These are phyloP conservation scores for Sapayoa aenigma DNA, from an alignment of 2,113 vertebrate genomes.

Conservation along the genomic window DNA sequence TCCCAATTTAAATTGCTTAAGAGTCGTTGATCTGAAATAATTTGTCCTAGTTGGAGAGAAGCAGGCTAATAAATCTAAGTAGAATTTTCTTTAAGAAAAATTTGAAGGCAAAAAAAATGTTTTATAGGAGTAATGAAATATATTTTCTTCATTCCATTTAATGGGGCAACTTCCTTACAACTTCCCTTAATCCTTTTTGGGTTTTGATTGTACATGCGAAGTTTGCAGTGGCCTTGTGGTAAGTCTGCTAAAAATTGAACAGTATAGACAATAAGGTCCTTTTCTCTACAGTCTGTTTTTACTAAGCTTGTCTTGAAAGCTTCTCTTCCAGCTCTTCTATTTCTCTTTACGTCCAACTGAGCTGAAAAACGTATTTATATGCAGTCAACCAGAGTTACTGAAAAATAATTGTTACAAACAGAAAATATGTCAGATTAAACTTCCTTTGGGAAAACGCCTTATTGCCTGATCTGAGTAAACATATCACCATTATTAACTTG, in stretches of 20 bases:
- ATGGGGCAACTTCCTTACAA: not conserved
- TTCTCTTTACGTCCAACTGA: not conserved
- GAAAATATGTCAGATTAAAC: slow-evolving; percentile 17
- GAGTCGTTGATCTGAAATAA: not conserved
- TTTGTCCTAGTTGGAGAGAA: not conserved
- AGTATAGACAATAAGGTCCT: slow-evolving; percentile 43
- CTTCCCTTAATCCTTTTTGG: slow-evolving; percentile 27
- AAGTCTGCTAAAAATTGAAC: slow-evolving; percentile 45
- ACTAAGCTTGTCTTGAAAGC: not conserved
- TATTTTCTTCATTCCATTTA: slow-evolving; percentile 52
- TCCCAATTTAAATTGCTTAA: not conserved
- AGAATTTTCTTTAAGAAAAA: not conserved
- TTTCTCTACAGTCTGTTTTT: slow-evolving; percentile 29
- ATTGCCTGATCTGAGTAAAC: not conserved
- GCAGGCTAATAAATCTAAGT: not conserved
- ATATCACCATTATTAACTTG: not conserved
- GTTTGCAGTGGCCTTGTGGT: slow-evolving; percentile 23
- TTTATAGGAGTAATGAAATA: slow-evolving; percentile 24
- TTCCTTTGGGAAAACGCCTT: slow-evolving; percentile 27
- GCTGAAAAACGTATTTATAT: not conserved
- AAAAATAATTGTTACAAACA: slow-evolving; percentile 50
- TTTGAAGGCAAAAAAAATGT: not conserved
- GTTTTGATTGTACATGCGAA: slow-evolving; percentile 26
- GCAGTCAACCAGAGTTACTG: slow-evolving; percentile 15
- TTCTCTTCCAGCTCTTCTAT: not conserved